phyloP scores from a whole-genome alignment of 2,888 invertebrate genomes.

The Nomada ruficornis region DNA sequence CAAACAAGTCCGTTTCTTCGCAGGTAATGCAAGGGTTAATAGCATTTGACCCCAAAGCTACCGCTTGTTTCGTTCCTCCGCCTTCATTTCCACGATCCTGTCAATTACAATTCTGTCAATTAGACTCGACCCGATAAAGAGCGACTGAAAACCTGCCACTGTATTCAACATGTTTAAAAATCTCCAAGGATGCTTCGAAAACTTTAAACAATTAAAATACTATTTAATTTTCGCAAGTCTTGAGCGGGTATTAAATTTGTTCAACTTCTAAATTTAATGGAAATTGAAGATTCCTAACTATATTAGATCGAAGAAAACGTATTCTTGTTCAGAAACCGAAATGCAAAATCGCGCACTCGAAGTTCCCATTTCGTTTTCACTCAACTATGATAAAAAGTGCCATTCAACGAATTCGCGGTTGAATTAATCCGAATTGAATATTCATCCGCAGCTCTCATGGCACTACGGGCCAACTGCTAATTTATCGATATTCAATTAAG shows the following conservation, averaged over 20 bases:
- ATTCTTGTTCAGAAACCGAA: neutral
- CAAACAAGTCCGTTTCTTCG: neutral
- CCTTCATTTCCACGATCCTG: neutral
- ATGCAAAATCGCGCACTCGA: neutral
- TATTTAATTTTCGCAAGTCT: too few relatives aligned
- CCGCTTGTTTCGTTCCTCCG: neutral
- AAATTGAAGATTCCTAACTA: too few relatives aligned
- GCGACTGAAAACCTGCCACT: conserved; percentile 25
- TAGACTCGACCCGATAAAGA: conserved; percentile 7
- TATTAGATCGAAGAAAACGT: too few relatives aligned
- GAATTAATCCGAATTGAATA: neutral
- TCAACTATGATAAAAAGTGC: neutral
- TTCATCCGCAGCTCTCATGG: neutral
- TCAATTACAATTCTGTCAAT: conserved; percentile 27
- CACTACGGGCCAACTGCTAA: neutral
- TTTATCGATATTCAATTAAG: conserved; percentile 17
- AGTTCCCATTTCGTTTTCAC: neutral
- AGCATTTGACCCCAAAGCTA: neutral
- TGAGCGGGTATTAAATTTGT: too few relatives aligned
- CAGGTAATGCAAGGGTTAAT: neutral
- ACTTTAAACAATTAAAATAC: too few relatives aligned
- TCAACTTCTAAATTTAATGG: too few relatives aligned
- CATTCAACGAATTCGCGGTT: conserved; percentile 3
- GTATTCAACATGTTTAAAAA: conserved; percentile 10
- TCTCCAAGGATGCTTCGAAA: neutral